phyloP scores from a whole-genome alignment of 2,888 invertebrate species.

The Ochropleura plecta region DNA sequence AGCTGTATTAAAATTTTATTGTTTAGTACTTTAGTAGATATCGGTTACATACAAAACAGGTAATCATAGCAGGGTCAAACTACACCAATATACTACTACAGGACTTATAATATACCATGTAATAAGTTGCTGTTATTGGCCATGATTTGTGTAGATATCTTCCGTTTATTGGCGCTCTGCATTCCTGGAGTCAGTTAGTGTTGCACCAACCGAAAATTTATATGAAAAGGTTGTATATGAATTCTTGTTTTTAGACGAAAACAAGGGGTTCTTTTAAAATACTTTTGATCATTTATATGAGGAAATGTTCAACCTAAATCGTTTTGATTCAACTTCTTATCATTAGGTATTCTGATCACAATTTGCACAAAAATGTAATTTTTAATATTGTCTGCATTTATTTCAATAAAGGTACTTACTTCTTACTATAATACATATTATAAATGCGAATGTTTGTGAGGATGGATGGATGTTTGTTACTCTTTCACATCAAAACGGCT shows the following conservation, averaged over 20 bases:
- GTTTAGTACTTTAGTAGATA: slow-evolving; percentile 45
- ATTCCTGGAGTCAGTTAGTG: slow-evolving; percentile 35
- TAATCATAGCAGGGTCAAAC: slow-evolving; percentile 51
- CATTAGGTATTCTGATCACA: no score
- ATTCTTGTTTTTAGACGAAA: background rate
- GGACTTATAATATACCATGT: slow-evolving; percentile 27
- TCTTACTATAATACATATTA: no score
- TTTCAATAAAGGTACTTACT: no score
- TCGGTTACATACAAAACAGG: slow-evolving; percentile 36
- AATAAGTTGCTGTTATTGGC: slow-evolving; percentile 41
- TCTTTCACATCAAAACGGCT: no score
- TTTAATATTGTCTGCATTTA: no score
- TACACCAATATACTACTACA: slow-evolving; percentile 15
- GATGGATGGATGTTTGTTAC: no score
- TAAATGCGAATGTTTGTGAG: no score
- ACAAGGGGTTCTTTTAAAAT: background rate
- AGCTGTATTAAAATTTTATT: slow-evolving; percentile 50
- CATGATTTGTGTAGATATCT: slow-evolving; percentile 47
- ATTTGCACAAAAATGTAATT: no score
- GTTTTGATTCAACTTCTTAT: no score
- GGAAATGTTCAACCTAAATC: background rate
- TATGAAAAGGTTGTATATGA: slow-evolving; percentile 8
- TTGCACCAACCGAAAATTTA: slow-evolving; percentile 25
- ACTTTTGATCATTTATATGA: background rate
- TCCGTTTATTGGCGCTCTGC: slow-evolving; percentile 34